Evolutionary conservation across 2,113 vertebrate genomes (phyloP), one percentile per base, ranked within the genome.

Genomic region (Percina caprodes): DNA sequence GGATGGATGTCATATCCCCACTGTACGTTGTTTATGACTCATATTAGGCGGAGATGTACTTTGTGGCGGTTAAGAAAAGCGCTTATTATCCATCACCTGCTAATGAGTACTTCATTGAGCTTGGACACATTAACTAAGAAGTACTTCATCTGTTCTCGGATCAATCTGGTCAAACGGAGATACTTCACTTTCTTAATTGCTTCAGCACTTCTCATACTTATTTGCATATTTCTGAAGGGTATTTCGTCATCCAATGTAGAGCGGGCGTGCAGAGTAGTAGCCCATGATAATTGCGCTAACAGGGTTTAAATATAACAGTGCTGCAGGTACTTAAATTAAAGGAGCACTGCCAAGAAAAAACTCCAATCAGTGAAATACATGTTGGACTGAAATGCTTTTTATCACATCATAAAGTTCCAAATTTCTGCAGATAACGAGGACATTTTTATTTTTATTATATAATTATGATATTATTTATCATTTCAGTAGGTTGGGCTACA

Each of bases 141-240:
- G 52, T 33, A 51, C 67, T 79, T 82, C 49, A 74, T 79, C 70
- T 60, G 19, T n/a, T 19, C 46, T 46, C 65, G 51, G 16, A 85
- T 76, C 61, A 35, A 67, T 49, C 26, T 1, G 45, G 86, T 69
- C 71, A 62, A 77, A 83, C 69, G 6, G 19, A 68, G 49, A 80
- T 71, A n/a, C 69, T 67, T 65, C 69, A 82, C 78, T 85, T 62
- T 67, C 30, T 66, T 77, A 68, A 79, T 69, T 78, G 69, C 66
- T 55, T 77, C 45, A 45, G 66, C 72, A 71, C 79, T 48, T 71
- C 42, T 24, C 15, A 0, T 67, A 6, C 84, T 63, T 86, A 83
- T 90, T 85, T 91, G 79, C 84, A 86, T 84, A 67, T 82, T 81
- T 79, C 69, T 62, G 71, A 84, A 70, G 69, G 58, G 14, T n/a